These are phyloP conservation scores for Vanessa tameamea DNA, from an alignment of 1,140 invertebrate genomes.

Conservation along the genomic window DNA sequence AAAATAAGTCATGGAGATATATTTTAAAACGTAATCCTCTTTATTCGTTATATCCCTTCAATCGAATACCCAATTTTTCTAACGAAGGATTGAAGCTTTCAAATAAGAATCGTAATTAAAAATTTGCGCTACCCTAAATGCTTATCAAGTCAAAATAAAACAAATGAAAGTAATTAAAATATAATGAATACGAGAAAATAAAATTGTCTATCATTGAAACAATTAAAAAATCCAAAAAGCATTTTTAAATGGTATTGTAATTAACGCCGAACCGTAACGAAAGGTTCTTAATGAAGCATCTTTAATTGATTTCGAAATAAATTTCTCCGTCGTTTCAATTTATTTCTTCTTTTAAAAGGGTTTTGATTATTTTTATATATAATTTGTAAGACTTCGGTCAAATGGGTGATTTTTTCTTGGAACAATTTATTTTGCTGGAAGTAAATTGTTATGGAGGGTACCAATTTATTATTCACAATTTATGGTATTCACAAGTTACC, in stretches of 20 bases:
- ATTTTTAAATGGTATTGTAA: slow-evolving; percentile 20
- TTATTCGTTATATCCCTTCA: too few species aligned
- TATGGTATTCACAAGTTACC: too few species aligned
- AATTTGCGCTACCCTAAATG: not conserved
- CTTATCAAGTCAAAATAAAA: not conserved
- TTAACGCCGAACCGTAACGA: slow-evolving; percentile 14
- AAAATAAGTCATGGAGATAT: too few species aligned
- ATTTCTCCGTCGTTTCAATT: slow-evolving; percentile 7
- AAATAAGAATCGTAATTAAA: not conserved
- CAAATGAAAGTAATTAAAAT: slow-evolving; percentile 7
- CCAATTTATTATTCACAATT: too few species aligned
- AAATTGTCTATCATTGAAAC: not conserved
- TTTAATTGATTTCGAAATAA: slow-evolving; percentile 22
- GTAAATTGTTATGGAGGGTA: too few species aligned
- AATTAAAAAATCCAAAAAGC: slow-evolving; percentile 1
- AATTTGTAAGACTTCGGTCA: not conserved
- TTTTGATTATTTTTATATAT: slow-evolving; percentile 4
- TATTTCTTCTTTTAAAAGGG: not conserved
- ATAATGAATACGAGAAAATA: not conserved
- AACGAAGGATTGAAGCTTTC: too few species aligned
- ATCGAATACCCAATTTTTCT: too few species aligned
- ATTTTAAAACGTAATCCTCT: too few species aligned
- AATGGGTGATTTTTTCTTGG: too few species aligned
- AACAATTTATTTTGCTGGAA: too few species aligned
- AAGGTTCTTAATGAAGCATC: slow-evolving; percentile 13